Evolutionary conservation across 1,140 invertebrate genomes (phyloP).

Genomic region (Pogonomyrmex barbatus): DNA sequence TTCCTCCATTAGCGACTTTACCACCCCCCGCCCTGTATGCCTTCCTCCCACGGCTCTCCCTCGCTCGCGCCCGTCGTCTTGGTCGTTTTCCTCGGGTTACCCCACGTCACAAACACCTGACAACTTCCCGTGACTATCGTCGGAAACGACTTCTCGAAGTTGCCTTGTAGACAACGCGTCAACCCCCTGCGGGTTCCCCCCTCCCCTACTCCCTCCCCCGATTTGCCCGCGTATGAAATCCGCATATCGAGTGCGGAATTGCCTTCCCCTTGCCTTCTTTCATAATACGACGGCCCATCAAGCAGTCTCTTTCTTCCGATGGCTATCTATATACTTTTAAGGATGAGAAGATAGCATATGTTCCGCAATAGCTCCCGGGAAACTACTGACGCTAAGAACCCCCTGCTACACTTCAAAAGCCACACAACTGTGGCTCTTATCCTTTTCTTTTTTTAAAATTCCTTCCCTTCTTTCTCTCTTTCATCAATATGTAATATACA

Average conservation of each 20-base stretch:
- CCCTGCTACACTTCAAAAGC: background rate
- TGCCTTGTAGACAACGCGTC: conserved; percentile 32
- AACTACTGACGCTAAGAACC: background rate
- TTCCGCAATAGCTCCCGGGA: background rate
- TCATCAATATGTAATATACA: background rate
- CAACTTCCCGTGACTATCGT: conserved; percentile 68
- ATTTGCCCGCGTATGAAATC: conserved; percentile 53
- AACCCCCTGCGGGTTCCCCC: conserved; percentile 11
- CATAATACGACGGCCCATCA: conserved; percentile 43
- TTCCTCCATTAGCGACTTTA: conserved; percentile 81
- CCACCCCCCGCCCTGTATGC: conserved; percentile 37
- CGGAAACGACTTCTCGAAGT: conserved; percentile 45
- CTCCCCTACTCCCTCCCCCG: background rate
- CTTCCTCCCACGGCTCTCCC: background rate
- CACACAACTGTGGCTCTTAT: background rate
- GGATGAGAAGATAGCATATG: conserved; percentile 48
- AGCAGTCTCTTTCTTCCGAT: conserved; percentile 45
- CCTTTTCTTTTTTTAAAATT: background rate
- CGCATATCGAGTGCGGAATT: conserved; percentile 49
- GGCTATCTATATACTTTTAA: conserved; percentile 35
- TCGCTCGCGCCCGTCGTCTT: conserved; percentile 18
- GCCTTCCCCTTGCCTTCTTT: conserved; percentile 1
- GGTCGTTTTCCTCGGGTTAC: conserved; percentile 72
- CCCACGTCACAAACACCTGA: conserved; percentile 74
- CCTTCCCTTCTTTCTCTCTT: background rate